Percentiles rank a stretch among this genome's conserved stretches.
Conservation (phyloP, 2,797 vertebrate species). For the Lithobates pipiens region DNA sequence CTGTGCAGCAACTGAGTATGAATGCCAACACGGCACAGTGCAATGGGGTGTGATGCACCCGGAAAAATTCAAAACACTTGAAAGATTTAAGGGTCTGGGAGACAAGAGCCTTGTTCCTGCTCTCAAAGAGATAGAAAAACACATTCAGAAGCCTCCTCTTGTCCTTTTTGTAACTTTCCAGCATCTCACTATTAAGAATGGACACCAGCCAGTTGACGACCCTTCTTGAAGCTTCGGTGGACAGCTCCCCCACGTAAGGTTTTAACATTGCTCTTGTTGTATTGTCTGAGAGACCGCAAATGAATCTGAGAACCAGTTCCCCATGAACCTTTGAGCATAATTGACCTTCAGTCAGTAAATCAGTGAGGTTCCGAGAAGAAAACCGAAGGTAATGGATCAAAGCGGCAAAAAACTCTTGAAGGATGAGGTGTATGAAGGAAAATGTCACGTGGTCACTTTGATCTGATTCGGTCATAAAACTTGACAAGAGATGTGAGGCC, state of each 20-base stretch:
- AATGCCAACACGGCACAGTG: slow-evolving; percentile 30
- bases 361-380: slow-evolving; percentile 28
- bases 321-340: background rate
- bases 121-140: background rate
- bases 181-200: background rate
- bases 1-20: background rate
- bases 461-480: slow-evolving; percentile 65
- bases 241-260: slow-evolving; percentile 65
- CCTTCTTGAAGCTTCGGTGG: slow-evolving; percentile 51
- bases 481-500: slow-evolving; percentile 46
- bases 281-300: slow-evolving; percentile 74
- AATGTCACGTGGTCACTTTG: slow-evolving; percentile 57
- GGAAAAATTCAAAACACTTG: background rate
- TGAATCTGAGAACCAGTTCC: slow-evolving; percentile 71
- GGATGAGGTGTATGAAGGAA: slow-evolving; percentile 72
- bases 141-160: background rate
- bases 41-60: background rate
- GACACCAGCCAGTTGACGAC: slow-evolving; percentile 70
- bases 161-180: background rate
- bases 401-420: slow-evolving; percentile 76
- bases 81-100: background rate
- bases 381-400: slow-evolving; percentile 69
- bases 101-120: background rate
- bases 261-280: slow-evolving; percentile 68
- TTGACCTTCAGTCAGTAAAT: slow-evolving; percentile 63